A percentile compares a stretch with the other conserved stretches of the same genome.
phyloP scores from a whole-genome alignment of 2,113 vertebrate species.

The Cyanistes caeruleus region DNA sequence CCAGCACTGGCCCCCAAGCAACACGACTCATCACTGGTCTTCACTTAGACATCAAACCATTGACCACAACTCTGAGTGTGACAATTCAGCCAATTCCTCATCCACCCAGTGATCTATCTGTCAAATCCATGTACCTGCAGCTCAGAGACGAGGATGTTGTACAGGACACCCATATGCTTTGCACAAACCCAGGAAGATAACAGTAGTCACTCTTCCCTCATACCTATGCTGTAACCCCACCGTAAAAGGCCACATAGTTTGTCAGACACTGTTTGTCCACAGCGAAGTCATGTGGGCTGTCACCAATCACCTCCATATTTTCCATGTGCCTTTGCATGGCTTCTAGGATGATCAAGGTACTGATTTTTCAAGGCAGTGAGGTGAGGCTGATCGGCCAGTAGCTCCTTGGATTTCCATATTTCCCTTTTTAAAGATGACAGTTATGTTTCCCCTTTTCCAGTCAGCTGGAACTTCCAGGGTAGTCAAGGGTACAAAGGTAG shows the following conservation, averaged over 20 bases:
- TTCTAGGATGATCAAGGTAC: not conserved
- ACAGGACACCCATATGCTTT: not conserved
- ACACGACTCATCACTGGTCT: not conserved
- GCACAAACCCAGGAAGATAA: not conserved
- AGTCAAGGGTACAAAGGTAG: not conserved
- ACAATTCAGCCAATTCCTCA: not conserved
- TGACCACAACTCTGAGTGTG: not conserved
- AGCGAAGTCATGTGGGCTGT: not conserved
- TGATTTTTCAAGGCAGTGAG: not conserved
- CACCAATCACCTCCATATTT: not conserved
- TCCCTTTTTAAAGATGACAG: not conserved
- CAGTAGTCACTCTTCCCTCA: not conserved
- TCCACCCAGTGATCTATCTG: not conserved
- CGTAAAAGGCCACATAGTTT: not conserved
- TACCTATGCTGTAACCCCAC: not conserved
- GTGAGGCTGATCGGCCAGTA: not conserved
- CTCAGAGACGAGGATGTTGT: not conserved
- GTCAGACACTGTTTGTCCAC: not conserved
- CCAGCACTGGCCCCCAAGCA: not conserved
- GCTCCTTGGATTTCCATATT: not conserved
- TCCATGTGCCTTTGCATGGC: not conserved
- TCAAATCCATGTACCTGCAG: not conserved
- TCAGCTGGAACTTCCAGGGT: not conserved
- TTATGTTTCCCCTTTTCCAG: not conserved
- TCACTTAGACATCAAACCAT: accelerated